Percentiles rank a stretch among this genome's conserved stretches.
These are phyloP conservation scores for Acrocephalus arundinaceus DNA, from an alignment of 2,113 vertebrate genomes.

Conservation along the genomic window DNA sequence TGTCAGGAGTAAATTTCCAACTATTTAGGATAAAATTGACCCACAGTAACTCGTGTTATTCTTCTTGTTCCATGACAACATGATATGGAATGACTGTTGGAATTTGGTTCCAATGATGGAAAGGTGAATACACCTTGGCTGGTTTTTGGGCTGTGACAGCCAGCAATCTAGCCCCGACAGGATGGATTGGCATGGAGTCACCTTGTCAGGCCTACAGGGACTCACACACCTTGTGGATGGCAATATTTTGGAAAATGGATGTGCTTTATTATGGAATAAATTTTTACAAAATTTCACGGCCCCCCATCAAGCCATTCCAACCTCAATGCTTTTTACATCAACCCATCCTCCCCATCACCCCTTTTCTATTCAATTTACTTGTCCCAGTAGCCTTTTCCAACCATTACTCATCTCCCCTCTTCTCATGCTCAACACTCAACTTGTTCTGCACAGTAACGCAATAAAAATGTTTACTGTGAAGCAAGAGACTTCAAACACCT, in stretches of 20 bases:
- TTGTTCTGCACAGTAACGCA: not conserved
- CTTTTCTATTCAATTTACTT: not conserved
- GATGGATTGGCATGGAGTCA: not conserved
- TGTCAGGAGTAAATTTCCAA: not conserved
- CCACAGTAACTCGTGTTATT: not conserved
- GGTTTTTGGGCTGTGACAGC: not conserved
- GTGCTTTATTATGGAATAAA: not conserved
- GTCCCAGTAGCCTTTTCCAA: not conserved
- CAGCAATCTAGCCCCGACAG: not conserved
- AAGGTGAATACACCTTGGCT: not conserved
- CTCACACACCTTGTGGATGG: too few species aligned
- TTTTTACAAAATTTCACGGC: not conserved
- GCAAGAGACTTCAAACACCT: not conserved
- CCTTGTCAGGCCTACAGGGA: too few species aligned
- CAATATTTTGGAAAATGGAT: not conserved
- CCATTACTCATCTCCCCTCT: not conserved
- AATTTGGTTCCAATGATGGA: not conserved
- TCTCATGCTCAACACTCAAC: not conserved
- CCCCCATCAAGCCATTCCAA: not conserved
- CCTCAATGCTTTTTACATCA: not conserved
- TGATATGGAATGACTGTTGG: not conserved
- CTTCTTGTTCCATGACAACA: not conserved
- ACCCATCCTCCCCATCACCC: not conserved
- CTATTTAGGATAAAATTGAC: not conserved
- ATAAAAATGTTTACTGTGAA: not conserved